These are phyloP conservation scores for Leptinotarsa rubiginosa DNA, from an alignment of 2,888 invertebrate species.

Conservation along the genomic window DNA sequence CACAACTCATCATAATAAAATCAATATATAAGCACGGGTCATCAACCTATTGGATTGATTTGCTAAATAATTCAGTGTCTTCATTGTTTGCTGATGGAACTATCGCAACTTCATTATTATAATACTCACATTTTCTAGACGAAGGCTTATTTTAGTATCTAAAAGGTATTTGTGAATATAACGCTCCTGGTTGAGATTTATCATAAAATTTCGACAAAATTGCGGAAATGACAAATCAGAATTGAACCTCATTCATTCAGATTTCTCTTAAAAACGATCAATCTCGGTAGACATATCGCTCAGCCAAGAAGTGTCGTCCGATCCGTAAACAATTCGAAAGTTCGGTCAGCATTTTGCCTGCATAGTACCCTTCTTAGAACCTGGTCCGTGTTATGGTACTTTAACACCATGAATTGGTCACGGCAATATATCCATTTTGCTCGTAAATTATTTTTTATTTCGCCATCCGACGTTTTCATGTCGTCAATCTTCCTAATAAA, in stretches of 20 bases:
- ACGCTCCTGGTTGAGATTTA: not conserved
- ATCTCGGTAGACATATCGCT: not conserved
- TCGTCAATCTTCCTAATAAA: constrained; percentile 34
- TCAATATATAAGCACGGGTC: constrained; percentile 14
- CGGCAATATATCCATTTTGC: constrained; percentile 43
- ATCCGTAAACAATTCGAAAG: constrained; percentile 22
- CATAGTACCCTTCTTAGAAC: constrained; percentile 37
- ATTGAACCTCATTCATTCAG: constrained; percentile 3
- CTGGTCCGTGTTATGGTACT: constrained; percentile 38
- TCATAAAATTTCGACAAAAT: not conserved
- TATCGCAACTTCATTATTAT: not conserved
- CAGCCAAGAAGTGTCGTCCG: not conserved
- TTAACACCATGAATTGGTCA: constrained; percentile 55
- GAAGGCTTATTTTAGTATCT: too few species aligned
- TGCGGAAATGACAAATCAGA: constrained; percentile 8
- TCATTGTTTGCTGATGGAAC: not conserved
- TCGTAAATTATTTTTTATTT: constrained; percentile 42
- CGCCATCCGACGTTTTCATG: constrained; percentile 38
- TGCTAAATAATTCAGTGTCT: constrained; percentile 6
- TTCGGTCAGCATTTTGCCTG: constrained; percentile 23
- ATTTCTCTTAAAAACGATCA: constrained; percentile 12
- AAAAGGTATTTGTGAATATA: too few species aligned
- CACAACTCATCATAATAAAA: not conserved
- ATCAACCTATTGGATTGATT: constrained; percentile 16
- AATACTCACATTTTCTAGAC: too few species aligned